These are phyloP conservation scores for Danio jaintianensis DNA, from an alignment of 2,797 vertebrate species.

Conservation along the genomic window DNA sequence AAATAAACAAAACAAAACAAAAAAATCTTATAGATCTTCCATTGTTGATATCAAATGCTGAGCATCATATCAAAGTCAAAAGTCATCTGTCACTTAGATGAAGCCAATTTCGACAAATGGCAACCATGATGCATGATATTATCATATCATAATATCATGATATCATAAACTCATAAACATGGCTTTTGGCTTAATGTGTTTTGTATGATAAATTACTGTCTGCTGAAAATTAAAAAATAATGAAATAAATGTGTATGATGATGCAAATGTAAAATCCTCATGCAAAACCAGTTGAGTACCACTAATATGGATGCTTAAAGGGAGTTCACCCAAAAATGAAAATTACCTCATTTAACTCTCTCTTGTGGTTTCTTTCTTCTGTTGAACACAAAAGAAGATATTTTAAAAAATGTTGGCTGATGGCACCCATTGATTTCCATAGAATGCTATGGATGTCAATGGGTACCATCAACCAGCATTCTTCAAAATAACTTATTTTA, in stretches of 20 bases:
- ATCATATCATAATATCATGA: no score
- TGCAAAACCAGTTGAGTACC: slow-evolving; percentile 13
- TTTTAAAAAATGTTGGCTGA: no score
- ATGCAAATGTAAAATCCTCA: not conserved
- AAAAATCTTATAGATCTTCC: not conserved
- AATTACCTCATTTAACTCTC: no score
- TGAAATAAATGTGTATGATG: not conserved
- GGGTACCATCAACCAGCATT: no score
- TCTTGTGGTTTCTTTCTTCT: no score
- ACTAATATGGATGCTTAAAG: not conserved
- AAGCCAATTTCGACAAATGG: not conserved
- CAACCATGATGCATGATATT: not conserved
- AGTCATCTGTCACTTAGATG: not conserved
- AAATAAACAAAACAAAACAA: no score
- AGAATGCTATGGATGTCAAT: no score
- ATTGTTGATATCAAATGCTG: not conserved
- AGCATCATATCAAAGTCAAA: not conserved
- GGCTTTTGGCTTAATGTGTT: not conserved
- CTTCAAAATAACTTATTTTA: no score
- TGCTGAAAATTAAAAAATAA: not conserved
- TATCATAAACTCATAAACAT: slow-evolving; percentile 1
- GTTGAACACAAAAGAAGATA: no score
- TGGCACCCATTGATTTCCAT: no score
- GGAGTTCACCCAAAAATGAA: no score
- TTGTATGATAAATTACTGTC: slow-evolving; percentile 3